Evolutionary conservation across 2,113 vertebrate species (phyloP).

Genomic region (Hepsetus odoe): DNA sequence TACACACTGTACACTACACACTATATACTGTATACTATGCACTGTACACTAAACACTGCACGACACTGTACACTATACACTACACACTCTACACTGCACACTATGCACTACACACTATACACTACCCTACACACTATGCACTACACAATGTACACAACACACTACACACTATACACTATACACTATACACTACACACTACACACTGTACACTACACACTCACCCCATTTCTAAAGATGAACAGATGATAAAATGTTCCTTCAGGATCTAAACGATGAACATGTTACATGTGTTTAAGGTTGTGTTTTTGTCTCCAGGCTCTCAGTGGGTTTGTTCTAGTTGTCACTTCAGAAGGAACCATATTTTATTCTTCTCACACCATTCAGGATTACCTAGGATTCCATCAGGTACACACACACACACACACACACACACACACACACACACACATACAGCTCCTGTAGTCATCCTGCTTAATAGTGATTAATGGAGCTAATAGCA

Average conservation of each 20-base stretch:
- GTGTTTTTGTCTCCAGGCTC: slow-evolving; percentile 61
- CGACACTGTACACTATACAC: not conserved
- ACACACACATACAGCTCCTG: not conserved
- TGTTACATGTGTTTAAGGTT: slow-evolving; percentile 25
- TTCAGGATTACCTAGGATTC: not conserved
- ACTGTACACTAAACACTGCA: not conserved
- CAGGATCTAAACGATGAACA: too few relatives aligned
- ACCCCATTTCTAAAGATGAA: too few relatives aligned
- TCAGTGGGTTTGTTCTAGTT: slow-evolving; percentile 75
- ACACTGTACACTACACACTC: too few relatives aligned
- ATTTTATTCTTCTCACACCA: slow-evolving; percentile 68
- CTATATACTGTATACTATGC: not conserved
- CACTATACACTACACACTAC: too few relatives aligned
- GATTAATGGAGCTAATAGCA: slow-evolving; percentile 7
- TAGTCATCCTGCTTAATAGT: not conserved
- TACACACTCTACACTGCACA: not conserved
- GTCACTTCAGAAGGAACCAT: slow-evolving; percentile 72
- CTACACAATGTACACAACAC: not conserved
- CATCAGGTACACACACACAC: not conserved
- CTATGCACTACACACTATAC: not conserved
- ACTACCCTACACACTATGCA: not conserved
- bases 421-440: slow-evolving; percentile 5
- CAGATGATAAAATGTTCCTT: too few relatives aligned
- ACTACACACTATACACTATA: too few relatives aligned
- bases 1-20: not conserved